Base-by-base conservation (phyloP, 2,888 invertebrate genomes). In the Neoscelio sp. region DNA sequence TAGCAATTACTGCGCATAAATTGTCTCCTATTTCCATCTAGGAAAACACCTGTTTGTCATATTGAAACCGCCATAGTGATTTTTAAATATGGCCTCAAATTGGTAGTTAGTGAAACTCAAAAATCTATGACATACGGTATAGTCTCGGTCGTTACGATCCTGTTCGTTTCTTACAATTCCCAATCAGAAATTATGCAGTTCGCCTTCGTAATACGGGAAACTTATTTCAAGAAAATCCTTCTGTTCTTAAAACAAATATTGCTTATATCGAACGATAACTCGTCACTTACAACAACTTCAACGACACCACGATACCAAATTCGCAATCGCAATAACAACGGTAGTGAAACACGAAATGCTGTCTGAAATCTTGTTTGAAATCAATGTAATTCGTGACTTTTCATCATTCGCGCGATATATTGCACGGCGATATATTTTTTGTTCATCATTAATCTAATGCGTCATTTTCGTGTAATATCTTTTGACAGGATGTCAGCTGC, bases 401-500 rank as follows among this genome's bases (percentile, higher is more conserved):
- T 75, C 60, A 60, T 67, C 60, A 58, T 44, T 42, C 67, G 18
- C 60, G 58, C 67, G 48, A 75, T 54, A 60, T 74, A 73, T 56
- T n/a, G n/a, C 23, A 6, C 38, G 58, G 44, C 13, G 33, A 23
- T 58, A 38, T 12, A 68, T 68, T 75, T 46, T 64, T 70, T 68
- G 62, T 76, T 48, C 56, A 44, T 77, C 58, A 77, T 68, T 48
- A 68, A 68, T 70, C 48, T 80, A 56, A 65, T 75, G 70, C 62
- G 28, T 65, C 70, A 75, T 64, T 79, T 70, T 70, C 33, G 50
- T 75, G 65, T 68, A 70, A 70, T 73, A 77, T 80, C 75, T 65
- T 77, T 82, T 87, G 91, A 88, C 91, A 90, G 80, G 92, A 93
- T 76, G 93, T 93, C 94, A 92, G 87, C 93, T 92, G 87, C 93